Conservation (phyloP, 1,140 invertebrate species). For the Bursaphelenchus mucronatus region DNA sequence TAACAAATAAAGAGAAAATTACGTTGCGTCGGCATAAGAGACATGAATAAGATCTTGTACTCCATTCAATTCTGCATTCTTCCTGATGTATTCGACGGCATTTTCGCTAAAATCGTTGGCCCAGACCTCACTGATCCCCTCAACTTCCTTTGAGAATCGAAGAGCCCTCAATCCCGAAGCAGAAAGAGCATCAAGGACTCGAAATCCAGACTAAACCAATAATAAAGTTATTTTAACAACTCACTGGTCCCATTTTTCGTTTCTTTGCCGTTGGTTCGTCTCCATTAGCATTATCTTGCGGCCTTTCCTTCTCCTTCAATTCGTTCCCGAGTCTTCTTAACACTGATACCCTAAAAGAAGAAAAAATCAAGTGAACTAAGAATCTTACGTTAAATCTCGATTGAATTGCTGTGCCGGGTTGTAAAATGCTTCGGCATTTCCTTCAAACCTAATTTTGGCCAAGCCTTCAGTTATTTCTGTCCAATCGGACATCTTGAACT, state of each 20-base stretch:
- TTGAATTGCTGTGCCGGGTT: constrained; percentile 61
- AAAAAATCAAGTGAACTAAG: neutral
- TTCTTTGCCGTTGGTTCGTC: constrained; percentile 42
- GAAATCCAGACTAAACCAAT: constrained; percentile 29
- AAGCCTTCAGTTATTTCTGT: constrained; percentile 43
- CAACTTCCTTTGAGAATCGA: constrained; percentile 88
- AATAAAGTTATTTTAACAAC: constrained; percentile 20
- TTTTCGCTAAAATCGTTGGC: constrained; percentile 87
- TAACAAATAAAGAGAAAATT: constrained; percentile 58
- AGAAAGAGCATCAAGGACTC: constrained; percentile 84
- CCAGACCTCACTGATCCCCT: constrained; percentile 72
- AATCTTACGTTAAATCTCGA: constrained; percentile 55
- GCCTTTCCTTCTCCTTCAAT: neutral
- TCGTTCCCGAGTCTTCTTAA: constrained; percentile 29
- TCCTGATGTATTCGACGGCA: constrained; percentile 79
- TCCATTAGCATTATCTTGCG: constrained; percentile 3
- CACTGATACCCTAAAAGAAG: constrained; percentile 34
- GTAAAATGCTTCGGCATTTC: constrained; percentile 46
- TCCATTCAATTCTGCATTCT: constrained; percentile 75
- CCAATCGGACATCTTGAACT: neutral
- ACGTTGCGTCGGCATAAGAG: constrained; percentile 77
- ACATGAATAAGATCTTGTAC: constrained; percentile 73
- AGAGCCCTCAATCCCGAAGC: constrained; percentile 87
- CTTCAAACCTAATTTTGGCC: constrained; percentile 48
- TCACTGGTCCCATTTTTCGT: constrained; percentile 28